phyloP scores from a whole-genome alignment of 2,797 vertebrate genomes.

The Glyptemys insculpta region DNA sequence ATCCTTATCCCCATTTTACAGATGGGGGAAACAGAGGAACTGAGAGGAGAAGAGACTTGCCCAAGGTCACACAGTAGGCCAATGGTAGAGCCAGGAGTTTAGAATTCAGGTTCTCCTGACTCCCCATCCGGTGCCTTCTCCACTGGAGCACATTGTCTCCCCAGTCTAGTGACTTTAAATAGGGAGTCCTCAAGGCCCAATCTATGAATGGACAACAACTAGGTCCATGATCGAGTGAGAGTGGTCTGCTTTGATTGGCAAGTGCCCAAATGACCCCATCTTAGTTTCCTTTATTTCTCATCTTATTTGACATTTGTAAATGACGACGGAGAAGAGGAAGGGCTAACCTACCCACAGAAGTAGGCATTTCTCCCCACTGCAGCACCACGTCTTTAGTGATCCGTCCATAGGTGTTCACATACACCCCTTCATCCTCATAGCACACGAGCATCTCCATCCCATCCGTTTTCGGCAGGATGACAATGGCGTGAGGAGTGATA shows the following conservation, averaged over 20 bases:
- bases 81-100: background rate
- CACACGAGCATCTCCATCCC: constrained; percentile 99
- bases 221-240: background rate
- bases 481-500: constrained; percentile 98
- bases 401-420: constrained; percentile 98
- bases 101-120: background rate
- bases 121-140: background rate
- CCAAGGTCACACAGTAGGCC: background rate
- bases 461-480: constrained; percentile 98
- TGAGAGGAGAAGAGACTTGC: background rate
- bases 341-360: constrained; percentile 95
- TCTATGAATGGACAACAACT: accelerated
- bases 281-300: constrained; percentile 58
- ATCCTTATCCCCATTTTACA: accelerated
- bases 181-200: background rate
- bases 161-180: background rate
- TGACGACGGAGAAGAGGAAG: constrained; percentile 73
- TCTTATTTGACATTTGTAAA: constrained; percentile 57
- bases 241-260: background rate
- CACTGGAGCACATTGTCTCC: background rate
- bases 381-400: constrained; percentile 99
- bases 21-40: background rate
- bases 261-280: background rate
- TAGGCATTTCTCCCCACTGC: constrained; percentile 99
- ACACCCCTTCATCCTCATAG: constrained; percentile 99